Percentiles rank a stretch among this genome's conserved stretches.
These are phyloP conservation scores for Theretra japonica DNA, from an alignment of 2,888 invertebrate species.

Conservation along the genomic window DNA sequence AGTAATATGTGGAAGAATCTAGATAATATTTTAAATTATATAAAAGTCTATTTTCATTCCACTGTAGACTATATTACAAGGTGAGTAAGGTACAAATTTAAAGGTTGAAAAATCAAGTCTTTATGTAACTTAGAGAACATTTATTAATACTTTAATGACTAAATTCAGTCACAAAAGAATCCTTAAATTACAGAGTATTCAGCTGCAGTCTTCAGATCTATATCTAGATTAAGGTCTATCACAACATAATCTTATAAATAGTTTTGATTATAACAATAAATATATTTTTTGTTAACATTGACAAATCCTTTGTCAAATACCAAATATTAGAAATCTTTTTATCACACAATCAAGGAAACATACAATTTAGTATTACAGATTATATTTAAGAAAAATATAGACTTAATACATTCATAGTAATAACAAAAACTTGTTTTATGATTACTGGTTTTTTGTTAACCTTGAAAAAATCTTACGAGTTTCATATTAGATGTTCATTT, in stretches of 20 bases:
- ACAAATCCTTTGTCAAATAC: background rate
- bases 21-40: too few relatives aligned
- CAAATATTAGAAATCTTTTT: background rate
- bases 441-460: background rate
- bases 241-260: slow-evolving; percentile 9
- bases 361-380: background rate
- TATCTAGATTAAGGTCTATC: background rate
- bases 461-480: slow-evolving; percentile 9
- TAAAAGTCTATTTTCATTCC: background rate
- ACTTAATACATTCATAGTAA: slow-evolving; percentile 6
- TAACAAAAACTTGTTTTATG: background rate
- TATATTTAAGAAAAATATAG: slow-evolving; percentile 10
- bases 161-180: slow-evolving; percentile 22
- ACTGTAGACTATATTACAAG: background rate
- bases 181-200: slow-evolving; percentile 26
- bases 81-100: background rate
- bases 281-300: background rate
- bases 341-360: background rate
- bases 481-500: background rate
- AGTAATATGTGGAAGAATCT: too few relatives aligned
- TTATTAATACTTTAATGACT: slow-evolving; percentile 30
- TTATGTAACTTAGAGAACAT: slow-evolving; percentile 11
- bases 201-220: slow-evolving; percentile 17
- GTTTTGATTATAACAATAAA: background rate
- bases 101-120: slow-evolving; percentile 5